Conservation (phyloP, 2,113 vertebrate species). For the Daboia siamensis region DNA sequence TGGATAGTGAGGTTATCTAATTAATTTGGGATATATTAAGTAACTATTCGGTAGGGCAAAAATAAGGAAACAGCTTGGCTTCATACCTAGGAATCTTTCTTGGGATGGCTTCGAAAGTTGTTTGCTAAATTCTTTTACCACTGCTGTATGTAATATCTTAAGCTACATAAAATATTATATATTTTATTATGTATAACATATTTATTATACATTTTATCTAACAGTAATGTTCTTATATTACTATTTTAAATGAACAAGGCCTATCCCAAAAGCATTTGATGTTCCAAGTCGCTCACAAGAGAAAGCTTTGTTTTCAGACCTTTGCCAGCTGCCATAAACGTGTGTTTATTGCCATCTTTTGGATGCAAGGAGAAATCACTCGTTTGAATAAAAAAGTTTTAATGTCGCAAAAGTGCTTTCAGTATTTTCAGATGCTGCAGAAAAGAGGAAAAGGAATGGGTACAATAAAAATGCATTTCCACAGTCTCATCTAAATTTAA, state of each 20-base stretch:
- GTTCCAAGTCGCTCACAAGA: background rate
- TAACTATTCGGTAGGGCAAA: background rate
- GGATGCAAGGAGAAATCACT: background rate
- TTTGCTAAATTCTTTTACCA: background rate
- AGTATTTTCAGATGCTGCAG: background rate
- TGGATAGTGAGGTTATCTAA: background rate
- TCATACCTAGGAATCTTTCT: background rate
- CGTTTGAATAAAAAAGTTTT: background rate
- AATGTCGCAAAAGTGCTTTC: background rate
- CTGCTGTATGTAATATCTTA: background rate
- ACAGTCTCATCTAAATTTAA: background rate
- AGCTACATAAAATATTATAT: background rate
- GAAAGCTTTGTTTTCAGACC: background rate
- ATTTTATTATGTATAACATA: background rate
- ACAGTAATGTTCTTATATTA: background rate
- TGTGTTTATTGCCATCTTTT: constrained; percentile 35
- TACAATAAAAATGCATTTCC: background rate
- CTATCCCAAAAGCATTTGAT: background rate
- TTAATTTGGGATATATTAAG: background rate
- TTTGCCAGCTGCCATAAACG: background rate
- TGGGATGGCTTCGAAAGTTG: background rate
- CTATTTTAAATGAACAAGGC: background rate
- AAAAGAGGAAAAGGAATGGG: background rate
- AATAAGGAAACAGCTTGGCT: background rate
- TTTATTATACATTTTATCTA: background rate